Conservation (phyloP, 2,888 invertebrate genomes). For the Zelleria hepariella region DNA sequence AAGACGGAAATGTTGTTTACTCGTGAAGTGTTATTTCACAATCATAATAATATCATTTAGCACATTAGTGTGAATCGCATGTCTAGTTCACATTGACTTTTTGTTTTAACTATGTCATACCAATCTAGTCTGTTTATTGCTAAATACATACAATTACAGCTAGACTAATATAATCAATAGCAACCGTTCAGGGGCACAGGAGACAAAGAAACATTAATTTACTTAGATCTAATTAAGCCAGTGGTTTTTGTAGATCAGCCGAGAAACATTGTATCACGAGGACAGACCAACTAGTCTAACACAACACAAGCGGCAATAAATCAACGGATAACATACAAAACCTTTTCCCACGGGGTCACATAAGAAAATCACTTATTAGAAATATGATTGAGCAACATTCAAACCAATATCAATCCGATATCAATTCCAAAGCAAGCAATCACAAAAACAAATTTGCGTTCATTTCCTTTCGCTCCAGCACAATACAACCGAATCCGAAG, state of each 20-base stretch:
- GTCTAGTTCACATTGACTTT: too few species aligned
- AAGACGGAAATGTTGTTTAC: too few species aligned
- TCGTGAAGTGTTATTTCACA: too few species aligned
- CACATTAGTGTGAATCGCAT: too few species aligned
- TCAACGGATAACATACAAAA: constrained; percentile 12
- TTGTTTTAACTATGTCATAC: too few species aligned
- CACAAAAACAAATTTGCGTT: constrained; percentile 70
- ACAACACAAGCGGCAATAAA: constrained; percentile 2
- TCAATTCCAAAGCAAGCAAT: constrained; percentile 58
- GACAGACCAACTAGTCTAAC: neutral
- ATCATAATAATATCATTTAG: too few species aligned
- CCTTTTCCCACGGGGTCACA: constrained; percentile 55
- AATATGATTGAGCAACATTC: constrained; percentile 58
- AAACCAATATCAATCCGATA: constrained; percentile 65
- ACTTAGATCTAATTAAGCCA: neutral
- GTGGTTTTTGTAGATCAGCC: neutral
- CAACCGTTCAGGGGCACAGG: neutral
- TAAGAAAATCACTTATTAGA: constrained; percentile 54
- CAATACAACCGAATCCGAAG: constrained; percentile 34
- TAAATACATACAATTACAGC: too few species aligned
- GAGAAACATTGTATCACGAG: constrained; percentile 1
- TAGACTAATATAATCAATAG: neutral
- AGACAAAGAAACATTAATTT: neutral
- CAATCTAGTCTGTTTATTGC: too few species aligned
- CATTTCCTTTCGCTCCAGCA: constrained; percentile 53